These are phyloP conservation scores for Dryobotodes eremita DNA, from an alignment of 2,888 invertebrate species.

Conservation along the genomic window DNA sequence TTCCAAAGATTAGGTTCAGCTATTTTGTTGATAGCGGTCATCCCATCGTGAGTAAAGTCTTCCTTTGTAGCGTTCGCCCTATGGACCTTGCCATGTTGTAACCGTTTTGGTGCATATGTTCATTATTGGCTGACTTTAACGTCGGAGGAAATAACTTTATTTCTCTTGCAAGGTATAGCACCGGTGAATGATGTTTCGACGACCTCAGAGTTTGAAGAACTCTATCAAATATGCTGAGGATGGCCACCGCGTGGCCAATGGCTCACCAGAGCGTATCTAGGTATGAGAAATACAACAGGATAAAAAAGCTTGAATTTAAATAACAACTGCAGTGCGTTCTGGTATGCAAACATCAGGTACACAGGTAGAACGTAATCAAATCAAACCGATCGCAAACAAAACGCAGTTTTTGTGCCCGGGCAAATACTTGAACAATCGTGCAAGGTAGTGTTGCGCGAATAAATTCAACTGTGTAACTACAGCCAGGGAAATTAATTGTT, in stretches of 20 bases:
- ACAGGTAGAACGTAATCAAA: constrained; percentile 18
- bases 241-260: neutral
- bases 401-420: constrained; percentile 2
- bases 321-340: neutral
- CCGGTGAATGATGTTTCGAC: neutral
- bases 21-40: too few species aligned
- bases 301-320: neutral
- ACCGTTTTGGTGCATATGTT: too few species aligned
- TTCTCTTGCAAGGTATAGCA: neutral
- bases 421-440: constrained; percentile 8
- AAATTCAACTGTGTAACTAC: neutral
- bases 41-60: too few species aligned
- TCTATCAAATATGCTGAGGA: neutral
- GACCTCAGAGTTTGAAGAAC: neutral
- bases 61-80: too few species aligned
- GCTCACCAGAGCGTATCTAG: too few species aligned
- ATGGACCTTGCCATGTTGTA: too few species aligned
- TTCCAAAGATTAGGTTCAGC: too few species aligned
- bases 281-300: neutral
- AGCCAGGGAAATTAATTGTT: too few species aligned
- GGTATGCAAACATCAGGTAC: neutral
- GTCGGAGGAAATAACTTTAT: neutral
- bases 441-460: neutral
- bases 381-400: constrained; percentile 11
- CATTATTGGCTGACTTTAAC: too few species aligned